A percentile compares a stretch with the other conserved stretches of the same genome.
These are phyloP conservation scores for Eulithis testata DNA, from an alignment of 2,888 invertebrate genomes.

Conservation along the genomic window DNA sequence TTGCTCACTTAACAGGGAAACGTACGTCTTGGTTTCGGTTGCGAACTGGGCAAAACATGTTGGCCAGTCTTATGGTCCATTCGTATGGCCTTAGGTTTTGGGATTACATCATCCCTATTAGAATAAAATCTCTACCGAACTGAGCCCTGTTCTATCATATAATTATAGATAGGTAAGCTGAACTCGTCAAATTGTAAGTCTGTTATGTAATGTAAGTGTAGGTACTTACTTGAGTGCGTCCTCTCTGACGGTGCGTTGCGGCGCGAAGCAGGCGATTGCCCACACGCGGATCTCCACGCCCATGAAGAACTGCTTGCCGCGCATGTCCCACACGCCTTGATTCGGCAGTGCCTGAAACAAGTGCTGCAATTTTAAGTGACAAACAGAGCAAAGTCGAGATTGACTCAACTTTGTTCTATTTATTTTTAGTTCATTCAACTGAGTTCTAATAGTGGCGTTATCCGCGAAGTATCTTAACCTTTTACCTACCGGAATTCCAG, in stretches of 20 bases:
- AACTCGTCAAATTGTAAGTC: too few species aligned
- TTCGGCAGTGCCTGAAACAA: constrained; percentile 92
- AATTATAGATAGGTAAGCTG: too few species aligned
- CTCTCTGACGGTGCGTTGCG: constrained; percentile 98
- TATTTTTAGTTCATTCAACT: constrained; percentile 22
- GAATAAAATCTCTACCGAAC: too few species aligned
- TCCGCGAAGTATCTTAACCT: neutral
- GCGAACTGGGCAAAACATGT: too few species aligned
- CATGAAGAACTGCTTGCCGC: constrained; percentile 99
- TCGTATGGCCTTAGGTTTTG: too few species aligned
- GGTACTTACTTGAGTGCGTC: constrained; percentile 92
- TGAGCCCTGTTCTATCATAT: too few species aligned
- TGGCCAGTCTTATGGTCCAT: too few species aligned
- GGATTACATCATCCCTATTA: too few species aligned
- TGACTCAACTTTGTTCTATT: constrained; percentile 27
- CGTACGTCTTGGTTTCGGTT: too few species aligned
- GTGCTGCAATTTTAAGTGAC: constrained; percentile 34
- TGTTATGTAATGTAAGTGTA: neutral
- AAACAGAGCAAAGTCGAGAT: constrained; percentile 32
- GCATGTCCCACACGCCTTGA: constrained; percentile 99
- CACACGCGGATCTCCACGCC: constrained; percentile 99
- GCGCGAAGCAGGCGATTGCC: constrained; percentile 99
- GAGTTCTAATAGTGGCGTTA: neutral
- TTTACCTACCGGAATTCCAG: too few species aligned
- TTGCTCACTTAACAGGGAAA: too few species aligned